Percentiles rank a stretch among this genome's conserved stretches.
These are phyloP conservation scores for human DNA, from an alignment of 2,113 vertebrate genomes.

Conservation along the genomic window GRCh38 chr7:15505501-15506000, in stretches of 20 bases:
- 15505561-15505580: background rate
- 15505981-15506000: slow-evolving; percentile 12
- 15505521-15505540: background rate
- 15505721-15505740: slow-evolving; percentile 12
- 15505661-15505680: background rate
- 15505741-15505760: background rate
- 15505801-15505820: slow-evolving; percentile 25
- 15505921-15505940: slow-evolving; percentile 47
- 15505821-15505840: slow-evolving; percentile 53
- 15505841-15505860: slow-evolving; percentile 46
- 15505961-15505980: slow-evolving; percentile 3
- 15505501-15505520: background rate
- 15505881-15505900: slow-evolving; percentile 62
- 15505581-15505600: background rate
- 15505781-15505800: slow-evolving; percentile 34
- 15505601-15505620: background rate
- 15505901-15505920: slow-evolving; percentile 48
- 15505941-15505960: slow-evolving; percentile 39
- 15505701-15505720: background rate
- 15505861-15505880: background rate
- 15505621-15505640: background rate
- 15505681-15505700: slow-evolving; percentile 2
- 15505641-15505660: background rate
- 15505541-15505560: background rate
- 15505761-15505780: slow-evolving; percentile 25